Evolutionary conservation across 2,113 vertebrate genomes (phyloP).

Genomic region (Mirza zaza): DNA sequence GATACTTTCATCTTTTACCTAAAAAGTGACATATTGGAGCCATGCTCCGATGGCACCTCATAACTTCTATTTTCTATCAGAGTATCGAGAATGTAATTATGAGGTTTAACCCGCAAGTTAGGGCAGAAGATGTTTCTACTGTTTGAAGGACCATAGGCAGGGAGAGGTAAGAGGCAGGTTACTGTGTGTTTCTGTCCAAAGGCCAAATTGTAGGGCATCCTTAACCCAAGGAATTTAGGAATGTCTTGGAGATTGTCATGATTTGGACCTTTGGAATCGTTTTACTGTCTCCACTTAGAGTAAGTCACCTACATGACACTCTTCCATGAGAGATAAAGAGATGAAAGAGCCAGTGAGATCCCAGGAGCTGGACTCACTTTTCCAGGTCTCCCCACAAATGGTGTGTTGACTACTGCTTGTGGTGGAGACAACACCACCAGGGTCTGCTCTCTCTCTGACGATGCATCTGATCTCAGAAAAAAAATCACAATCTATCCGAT

Average conservation of each 20-base stretch:
- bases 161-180: neutral
- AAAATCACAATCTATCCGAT: neutral
- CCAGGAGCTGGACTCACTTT: neutral
- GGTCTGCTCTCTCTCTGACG: neutral
- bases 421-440: fast-evolving
- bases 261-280: neutral
- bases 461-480: neutral
- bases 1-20: neutral
- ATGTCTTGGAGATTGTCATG: neutral
- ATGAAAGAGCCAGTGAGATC: neutral
- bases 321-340: neutral
- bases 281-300: neutral
- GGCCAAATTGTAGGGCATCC: neutral
- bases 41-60: neutral
- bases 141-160: neutral
- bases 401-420: neutral
- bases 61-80: neutral
- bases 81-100: neutral
- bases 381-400: neutral
- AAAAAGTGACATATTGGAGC: neutral
- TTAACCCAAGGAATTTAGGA: neutral
- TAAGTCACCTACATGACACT: neutral
- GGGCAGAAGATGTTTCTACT: neutral
- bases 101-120: neutral
- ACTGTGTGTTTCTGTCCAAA: neutral